Conservation (phyloP, 30 jellyfish, hydroid and myxozoan species). For the Hydractinia symbiolongicarpus region DNA sequence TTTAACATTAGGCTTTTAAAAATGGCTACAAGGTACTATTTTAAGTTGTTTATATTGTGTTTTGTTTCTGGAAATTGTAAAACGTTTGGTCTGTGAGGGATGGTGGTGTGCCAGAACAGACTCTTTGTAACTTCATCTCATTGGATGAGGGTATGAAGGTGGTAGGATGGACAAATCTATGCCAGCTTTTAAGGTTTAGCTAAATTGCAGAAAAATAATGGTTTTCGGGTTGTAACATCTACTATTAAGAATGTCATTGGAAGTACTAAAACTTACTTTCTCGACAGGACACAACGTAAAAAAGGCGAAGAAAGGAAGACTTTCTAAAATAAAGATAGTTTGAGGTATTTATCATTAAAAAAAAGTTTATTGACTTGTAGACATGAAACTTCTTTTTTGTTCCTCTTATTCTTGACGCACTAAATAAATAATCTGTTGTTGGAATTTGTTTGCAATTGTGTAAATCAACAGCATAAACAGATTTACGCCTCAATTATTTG, state of each 20-base stretch:
- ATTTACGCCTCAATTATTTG: no score
- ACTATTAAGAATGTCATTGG: conserved; percentile 7
- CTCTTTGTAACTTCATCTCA: conserved; percentile 5
- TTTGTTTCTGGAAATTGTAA: conserved; percentile 5
- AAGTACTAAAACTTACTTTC: no score
- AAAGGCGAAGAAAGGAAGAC: no score
- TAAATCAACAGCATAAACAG: no score
- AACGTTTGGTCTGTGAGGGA: conserved; percentile 10
- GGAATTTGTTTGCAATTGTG: no score
- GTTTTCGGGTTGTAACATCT: conserved; percentile 1
- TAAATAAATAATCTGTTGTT: no score
- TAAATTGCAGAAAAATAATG: conserved; percentile 10
- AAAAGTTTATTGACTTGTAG: no score
- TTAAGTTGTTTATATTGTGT: neutral
- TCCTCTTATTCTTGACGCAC: no score
- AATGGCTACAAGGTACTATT: conserved; percentile 4
- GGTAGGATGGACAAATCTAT: conserved; percentile 18
- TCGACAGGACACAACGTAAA: no score
- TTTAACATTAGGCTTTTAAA: neutral
- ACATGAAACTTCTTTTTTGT: no score
- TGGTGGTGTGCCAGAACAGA: neutral
- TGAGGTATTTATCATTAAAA: no score
- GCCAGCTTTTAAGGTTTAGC: conserved; percentile 8
- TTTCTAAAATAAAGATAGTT: no score
- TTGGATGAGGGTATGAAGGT: conserved; percentile 21